These are phyloP conservation scores for Aphodius sticticus DNA, from an alignment of 2,888 invertebrate species.

Conservation along the genomic window DNA sequence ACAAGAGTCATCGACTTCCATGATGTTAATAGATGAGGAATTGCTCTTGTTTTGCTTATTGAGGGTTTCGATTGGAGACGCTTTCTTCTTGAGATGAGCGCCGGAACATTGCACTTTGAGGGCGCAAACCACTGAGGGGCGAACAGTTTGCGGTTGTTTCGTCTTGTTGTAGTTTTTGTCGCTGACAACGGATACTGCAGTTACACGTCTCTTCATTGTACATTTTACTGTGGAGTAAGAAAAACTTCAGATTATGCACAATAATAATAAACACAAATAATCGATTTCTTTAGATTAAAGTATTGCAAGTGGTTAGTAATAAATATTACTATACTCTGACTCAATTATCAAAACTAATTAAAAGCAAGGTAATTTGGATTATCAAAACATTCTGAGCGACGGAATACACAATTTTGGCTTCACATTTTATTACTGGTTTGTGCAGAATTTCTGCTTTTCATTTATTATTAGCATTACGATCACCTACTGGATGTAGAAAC, in stretches of 20 bases:
- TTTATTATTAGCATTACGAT: no score
- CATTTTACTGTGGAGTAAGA: constrained; percentile 53
- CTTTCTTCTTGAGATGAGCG: constrained; percentile 40
- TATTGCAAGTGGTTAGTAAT: no score
- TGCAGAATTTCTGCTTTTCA: no score
- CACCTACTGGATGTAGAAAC: no score
- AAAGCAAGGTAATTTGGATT: no score
- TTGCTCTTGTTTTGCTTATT: constrained; percentile 77
- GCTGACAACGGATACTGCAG: constrained; percentile 49
- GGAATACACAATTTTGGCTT: no score
- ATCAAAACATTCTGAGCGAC: no score
- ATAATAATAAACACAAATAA: constrained; percentile 8
- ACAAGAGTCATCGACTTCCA: constrained; percentile 49
- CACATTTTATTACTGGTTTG: no score
- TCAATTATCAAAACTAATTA: no score
- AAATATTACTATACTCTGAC: no score
- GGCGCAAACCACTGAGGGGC: constrained; percentile 64
- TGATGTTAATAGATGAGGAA: constrained; percentile 55
- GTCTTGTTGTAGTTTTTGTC: constrained; percentile 43
- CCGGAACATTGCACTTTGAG: constrained; percentile 55
- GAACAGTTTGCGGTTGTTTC: constrained; percentile 44
- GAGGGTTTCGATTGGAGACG: constrained; percentile 71
- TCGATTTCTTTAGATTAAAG: neutral
- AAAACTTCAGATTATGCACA: neutral
- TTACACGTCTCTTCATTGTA: constrained; percentile 56